Conservation (phyloP, 2,888 invertebrate genomes). For the Acrobasis consociella region DNA sequence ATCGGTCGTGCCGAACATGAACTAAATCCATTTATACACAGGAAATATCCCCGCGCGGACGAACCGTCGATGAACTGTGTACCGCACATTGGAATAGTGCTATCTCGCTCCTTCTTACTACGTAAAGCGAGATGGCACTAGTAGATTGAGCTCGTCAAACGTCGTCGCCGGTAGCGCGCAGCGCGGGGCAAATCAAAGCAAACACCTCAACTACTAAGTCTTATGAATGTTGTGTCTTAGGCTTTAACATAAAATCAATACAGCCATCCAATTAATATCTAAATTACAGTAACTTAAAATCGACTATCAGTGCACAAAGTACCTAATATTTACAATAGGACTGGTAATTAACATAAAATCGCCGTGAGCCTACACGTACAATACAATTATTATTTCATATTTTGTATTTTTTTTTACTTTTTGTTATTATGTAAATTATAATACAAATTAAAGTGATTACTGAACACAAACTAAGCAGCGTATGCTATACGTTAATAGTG, state of each 20-base stretch:
- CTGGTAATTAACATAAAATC: constrained; percentile 59
- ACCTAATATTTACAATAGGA: constrained; percentile 72
- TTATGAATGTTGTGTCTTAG: constrained; percentile 58
- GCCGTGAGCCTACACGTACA: constrained; percentile 52
- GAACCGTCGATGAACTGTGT: not conserved
- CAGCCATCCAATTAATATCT: constrained; percentile 70
- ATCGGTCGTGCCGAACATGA: constrained; percentile 45
- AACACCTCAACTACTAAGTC: constrained; percentile 54
- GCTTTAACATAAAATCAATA: constrained; percentile 59
- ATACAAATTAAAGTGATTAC: constrained; percentile 55
- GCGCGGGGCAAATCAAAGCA: constrained; percentile 44
- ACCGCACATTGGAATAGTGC: not conserved
- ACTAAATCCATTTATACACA: constrained; percentile 59
- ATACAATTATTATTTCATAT: constrained; percentile 48
- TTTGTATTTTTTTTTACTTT: constrained; percentile 56
- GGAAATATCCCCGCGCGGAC: constrained; percentile 30
- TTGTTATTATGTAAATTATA: constrained; percentile 56
- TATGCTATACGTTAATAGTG: constrained; percentile 45
- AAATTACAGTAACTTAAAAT: constrained; percentile 66
- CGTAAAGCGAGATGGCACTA: constrained; percentile 1
- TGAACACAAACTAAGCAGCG: constrained; percentile 64
- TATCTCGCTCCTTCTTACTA: not conserved
- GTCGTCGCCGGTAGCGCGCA: constrained; percentile 3
- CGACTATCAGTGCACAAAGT: constrained; percentile 76
- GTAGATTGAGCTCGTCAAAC: not conserved